Evolutionary conservation across 2,797 vertebrate genomes (phyloP).

Genomic region (Acanthurus lineatus): DNA sequence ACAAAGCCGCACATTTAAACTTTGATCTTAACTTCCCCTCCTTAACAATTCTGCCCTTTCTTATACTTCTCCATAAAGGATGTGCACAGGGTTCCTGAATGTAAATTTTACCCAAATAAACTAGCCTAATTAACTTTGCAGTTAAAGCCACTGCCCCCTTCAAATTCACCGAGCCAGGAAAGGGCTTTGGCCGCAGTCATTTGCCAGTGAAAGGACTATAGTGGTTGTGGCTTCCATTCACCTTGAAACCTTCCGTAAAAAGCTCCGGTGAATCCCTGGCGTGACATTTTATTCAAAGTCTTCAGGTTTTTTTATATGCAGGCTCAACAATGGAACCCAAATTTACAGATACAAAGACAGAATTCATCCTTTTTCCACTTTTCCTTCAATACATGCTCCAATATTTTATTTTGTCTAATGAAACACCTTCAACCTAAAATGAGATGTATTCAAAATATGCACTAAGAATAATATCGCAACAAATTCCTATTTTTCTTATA

Average conservation of each 20-base stretch:
- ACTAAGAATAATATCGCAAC: background rate
- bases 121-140: conserved; percentile 78
- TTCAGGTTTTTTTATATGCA: conserved; percentile 51
- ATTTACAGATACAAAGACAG: conserved; percentile 56
- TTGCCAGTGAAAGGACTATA: conserved; percentile 86
- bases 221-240: conserved; percentile 87
- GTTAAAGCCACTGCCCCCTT: conserved; percentile 72
- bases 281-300: conserved; percentile 80
- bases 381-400: background rate
- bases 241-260: conserved; percentile 82
- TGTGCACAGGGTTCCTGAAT: conserved; percentile 82
- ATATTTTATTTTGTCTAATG: background rate
- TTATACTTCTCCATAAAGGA: conserved; percentile 76
- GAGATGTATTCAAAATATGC: background rate
- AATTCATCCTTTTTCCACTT: conserved; percentile 5
- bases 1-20: conserved; percentile 78
- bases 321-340: conserved; percentile 44
- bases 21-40: conserved; percentile 81
- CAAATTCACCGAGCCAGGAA: conserved; percentile 81
- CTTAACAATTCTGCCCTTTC: conserved; percentile 75
- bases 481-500: background rate
- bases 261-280: conserved; percentile 65
- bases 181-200: conserved; percentile 79
- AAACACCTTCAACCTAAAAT: background rate
- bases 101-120: conserved; percentile 86